phyloP scores from a whole-genome alignment of 2,113 vertebrate species.

The Micronycteris hirsuta region DNA sequence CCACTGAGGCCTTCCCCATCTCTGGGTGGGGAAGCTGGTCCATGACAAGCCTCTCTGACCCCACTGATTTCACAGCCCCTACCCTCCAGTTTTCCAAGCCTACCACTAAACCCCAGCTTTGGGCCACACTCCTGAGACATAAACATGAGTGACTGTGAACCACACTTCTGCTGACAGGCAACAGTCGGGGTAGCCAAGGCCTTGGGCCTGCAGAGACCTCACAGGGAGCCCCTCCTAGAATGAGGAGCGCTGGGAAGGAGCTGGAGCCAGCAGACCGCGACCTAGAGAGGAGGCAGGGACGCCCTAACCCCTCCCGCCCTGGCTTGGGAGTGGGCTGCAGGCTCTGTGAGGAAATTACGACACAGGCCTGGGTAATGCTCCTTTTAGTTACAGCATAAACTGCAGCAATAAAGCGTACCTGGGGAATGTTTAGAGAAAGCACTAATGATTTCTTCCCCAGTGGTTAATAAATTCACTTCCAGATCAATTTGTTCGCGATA shows the following conservation, averaged over 20 bases:
- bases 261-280: neutral
- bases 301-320: neutral
- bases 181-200: neutral
- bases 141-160: neutral
- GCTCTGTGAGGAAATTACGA: conserved; percentile 81
- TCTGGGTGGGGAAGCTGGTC: neutral
- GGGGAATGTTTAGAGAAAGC: conserved; percentile 88
- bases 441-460: conserved; percentile 89
- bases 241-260: neutral
- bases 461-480: conserved; percentile 90
- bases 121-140: neutral
- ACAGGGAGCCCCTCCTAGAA: neutral
- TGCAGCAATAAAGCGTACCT: conserved; percentile 85
- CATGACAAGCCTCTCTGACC: neutral
- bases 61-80: neutral
- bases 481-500: conserved; percentile 90
- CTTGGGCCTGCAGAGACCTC: neutral
- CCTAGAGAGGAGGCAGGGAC: conserved; percentile 37
- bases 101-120: neutral
- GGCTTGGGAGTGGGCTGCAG: conserved; percentile 72
- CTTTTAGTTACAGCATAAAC: conserved; percentile 87
- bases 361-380: conserved; percentile 74
- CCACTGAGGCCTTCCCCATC: neutral
- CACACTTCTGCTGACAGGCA: neutral
- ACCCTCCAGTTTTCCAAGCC: neutral